Evolutionary conservation across 2,888 invertebrate species (phyloP).

Genomic region (Ennomos erosarius): DNA sequence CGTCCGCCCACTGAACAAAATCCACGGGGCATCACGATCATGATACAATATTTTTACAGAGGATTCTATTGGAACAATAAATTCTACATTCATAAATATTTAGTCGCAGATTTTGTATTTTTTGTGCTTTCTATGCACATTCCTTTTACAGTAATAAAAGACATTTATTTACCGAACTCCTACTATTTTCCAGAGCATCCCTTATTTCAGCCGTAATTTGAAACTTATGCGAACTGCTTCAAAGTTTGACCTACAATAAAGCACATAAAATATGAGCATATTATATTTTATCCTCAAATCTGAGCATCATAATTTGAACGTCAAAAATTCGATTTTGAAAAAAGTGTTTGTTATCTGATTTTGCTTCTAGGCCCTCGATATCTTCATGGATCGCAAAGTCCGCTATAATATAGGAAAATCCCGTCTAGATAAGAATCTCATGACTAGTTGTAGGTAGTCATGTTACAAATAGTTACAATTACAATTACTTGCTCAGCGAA

Average conservation of each 20-base stretch:
- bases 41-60: conserved; percentile 8
- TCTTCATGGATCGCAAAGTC: conserved; percentile 7
- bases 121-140: too few species aligned
- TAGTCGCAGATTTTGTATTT: conserved; percentile 3
- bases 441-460: conserved; percentile 18
- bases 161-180: too few species aligned
- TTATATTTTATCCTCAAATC: too few species aligned
- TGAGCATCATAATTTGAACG: too few species aligned
- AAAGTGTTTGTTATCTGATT: too few species aligned
- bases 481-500: conserved; percentile 12
- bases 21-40: conserved; percentile 6
- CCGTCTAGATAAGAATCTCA: conserved; percentile 10
- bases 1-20: conserved; percentile 34
- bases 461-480: conserved; percentile 38
- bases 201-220: neutral
- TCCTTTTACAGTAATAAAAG: too few species aligned
- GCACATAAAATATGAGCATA: too few species aligned
- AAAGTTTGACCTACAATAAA: too few species aligned
- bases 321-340: too few species aligned
- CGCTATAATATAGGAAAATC: conserved; percentile 8
- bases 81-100: neutral
- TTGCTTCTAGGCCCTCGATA: neutral
- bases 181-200: too few species aligned
- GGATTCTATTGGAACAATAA: conserved; percentile 2
- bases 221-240: too few species aligned